Evolutionary conservation across 30 jellyfish, hydroid and myxozoan species (phyloP), one percentile per base, ranked within the genome.

Genomic region (Nemopilema nomurai): DNA sequence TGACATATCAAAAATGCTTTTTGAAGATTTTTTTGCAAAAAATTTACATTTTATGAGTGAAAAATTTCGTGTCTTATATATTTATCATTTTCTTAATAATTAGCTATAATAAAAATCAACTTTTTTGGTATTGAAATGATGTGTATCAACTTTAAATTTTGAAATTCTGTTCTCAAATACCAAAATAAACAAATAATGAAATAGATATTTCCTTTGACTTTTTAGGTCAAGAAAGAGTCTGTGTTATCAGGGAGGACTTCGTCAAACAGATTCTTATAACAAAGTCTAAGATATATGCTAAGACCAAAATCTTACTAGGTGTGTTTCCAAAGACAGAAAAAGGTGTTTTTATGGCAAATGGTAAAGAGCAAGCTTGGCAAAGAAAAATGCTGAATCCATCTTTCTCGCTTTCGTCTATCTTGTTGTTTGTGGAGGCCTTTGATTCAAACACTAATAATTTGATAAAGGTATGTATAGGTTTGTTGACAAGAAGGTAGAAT

Each of bases 321-420:
- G 51, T 68, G 16, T 77, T 86, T 63, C 89, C 89, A 4, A 22
- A 51, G 16, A 67, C 65, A 0, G 25, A 9, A 23, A 71, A 71
- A 66, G 95, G 95, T 4, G 1, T 86, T 9, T 76, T 86, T 52
- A 20, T 49, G 30, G 28, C 89, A 17, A 76, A 49, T 86, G 95
- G 95, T 1, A 86, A 86, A 69, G 89, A 68, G 26, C 95, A 86
- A 68, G 89, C 89, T 6, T 77, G 85, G 85, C 95, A 86, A 31
- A 52, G 95, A 30, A 86, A 86, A 53, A 65, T 86, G 85, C 71
- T 86, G 25, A 86, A 76, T 51, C 95, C 95, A 4, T 79, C 82
- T 27, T 86, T 86, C 67, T 76, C 95, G 0, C 53, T 76, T 62
- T 67, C 95, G 24, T 67, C 80, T 51, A 50, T 86, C 0, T 28